phyloP scores from a whole-genome alignment of 2,113 vertebrate species.

The Mastomys coucha region DNA sequence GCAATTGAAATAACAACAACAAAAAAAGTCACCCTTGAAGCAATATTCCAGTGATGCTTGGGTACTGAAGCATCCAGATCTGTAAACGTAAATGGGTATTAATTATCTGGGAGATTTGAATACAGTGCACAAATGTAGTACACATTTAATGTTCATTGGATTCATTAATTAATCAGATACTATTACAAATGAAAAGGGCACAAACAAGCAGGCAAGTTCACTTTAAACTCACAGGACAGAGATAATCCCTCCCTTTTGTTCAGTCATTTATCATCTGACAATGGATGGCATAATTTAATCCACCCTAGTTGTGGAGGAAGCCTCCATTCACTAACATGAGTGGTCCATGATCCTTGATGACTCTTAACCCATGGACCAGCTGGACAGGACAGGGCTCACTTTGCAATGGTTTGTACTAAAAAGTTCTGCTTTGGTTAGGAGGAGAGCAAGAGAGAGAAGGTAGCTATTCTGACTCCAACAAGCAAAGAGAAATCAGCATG shows the following conservation, averaged over 20 bases:
- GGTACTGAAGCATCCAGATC: neutral
- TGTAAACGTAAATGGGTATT: neutral
- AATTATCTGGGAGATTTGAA: neutral
- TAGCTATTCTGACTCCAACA: neutral
- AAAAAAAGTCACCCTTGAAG: neutral
- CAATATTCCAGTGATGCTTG: neutral
- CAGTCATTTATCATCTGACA: neutral
- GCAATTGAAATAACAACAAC: neutral
- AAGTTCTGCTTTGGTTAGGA: neutral
- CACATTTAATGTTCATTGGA: neutral
- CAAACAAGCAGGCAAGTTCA: neutral
- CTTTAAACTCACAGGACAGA: neutral
- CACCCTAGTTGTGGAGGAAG: neutral
- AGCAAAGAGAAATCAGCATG: accelerated
- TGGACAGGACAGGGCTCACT: neutral
- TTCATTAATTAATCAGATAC: neutral
- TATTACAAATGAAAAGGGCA: neutral
- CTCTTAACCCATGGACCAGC: neutral
- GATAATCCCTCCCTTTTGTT: too few species aligned
- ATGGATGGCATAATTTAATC: neutral
- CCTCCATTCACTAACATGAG: neutral
- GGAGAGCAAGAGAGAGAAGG: accelerated
- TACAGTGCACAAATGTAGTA: too few species aligned
- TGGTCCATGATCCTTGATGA: neutral
- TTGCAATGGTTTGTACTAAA: neutral